A percentile compares a stretch with the other conserved stretches of the same genome.
These are phyloP conservation scores for Thymelicus acteon DNA, from an alignment of 2,888 invertebrate species.

Conservation along the genomic window DNA sequence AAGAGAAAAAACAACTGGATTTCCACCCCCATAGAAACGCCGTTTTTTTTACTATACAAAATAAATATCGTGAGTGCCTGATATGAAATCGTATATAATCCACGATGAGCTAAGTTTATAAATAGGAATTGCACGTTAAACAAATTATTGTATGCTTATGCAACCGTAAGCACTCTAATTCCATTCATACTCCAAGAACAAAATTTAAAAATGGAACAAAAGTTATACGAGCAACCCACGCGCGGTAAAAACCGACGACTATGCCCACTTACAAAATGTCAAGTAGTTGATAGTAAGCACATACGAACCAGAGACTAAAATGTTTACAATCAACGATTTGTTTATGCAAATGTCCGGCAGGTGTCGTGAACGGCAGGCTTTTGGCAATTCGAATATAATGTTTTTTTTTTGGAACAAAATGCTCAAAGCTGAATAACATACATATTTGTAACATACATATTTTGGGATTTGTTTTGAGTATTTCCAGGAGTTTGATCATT, in stretches of 20 bases:
- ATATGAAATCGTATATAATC: too few species aligned
- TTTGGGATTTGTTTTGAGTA: background rate
- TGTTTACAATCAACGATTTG: slow-evolving; percentile 12
- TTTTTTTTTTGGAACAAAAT: background rate
- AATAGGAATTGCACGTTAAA: background rate
- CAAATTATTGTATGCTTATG: background rate
- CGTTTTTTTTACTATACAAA: too few species aligned
- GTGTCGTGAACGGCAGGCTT: slow-evolving; percentile 1
- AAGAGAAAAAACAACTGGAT: too few species aligned
- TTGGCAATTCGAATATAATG: background rate
- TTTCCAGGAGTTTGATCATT: too few species aligned
- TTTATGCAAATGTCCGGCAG: slow-evolving; percentile 2
- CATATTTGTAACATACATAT: background rate
- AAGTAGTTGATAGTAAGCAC: slow-evolving; percentile 3
- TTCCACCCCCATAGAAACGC: too few species aligned
- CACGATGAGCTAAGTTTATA: too few species aligned
- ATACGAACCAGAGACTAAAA: slow-evolving; percentile 1
- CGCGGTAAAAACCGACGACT: slow-evolving; percentile 17
- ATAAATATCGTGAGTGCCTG: too few species aligned
- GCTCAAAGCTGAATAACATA: too few species aligned
- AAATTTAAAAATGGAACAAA: slow-evolving; percentile 4
- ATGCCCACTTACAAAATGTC: slow-evolving; percentile 17
- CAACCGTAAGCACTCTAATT: background rate
- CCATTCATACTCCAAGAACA: background rate
- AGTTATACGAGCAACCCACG: slow-evolving; percentile 14